These are phyloP conservation scores for Lasioglossum villosulum DNA, from an alignment of 2,888 invertebrate genomes.

Conservation along the genomic window DNA sequence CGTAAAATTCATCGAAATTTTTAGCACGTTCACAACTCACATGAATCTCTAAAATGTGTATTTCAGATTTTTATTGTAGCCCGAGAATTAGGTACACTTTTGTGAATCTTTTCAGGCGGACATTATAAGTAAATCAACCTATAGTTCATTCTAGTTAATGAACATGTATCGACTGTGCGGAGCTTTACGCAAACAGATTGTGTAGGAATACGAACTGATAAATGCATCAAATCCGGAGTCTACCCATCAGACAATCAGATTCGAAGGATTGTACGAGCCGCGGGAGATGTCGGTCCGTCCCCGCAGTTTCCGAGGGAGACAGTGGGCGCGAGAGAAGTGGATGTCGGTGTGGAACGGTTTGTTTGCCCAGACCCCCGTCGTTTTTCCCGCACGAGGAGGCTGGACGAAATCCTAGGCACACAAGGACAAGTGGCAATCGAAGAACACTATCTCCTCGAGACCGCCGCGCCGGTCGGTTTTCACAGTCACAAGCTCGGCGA, in stretches of 20 bases:
- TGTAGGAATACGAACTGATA: background rate
- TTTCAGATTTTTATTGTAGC: no score
- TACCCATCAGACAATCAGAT: background rate
- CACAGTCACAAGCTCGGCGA: slow-evolving; percentile 48
- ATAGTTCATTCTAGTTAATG: background rate
- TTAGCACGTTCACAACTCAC: no score
- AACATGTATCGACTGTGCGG: background rate
- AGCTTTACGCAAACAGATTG: no score
- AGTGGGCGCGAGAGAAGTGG: slow-evolving; percentile 9
- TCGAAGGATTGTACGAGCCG: background rate
- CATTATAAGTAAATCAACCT: background rate
- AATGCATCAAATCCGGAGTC: background rate
- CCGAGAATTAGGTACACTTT: background rate
- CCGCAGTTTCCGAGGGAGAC: slow-evolving; percentile 4
- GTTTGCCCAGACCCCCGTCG: slow-evolving; percentile 64
- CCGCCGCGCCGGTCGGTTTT: slow-evolving; percentile 56
- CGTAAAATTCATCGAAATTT: no score
- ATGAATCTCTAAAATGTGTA: no score
- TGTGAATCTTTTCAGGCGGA: background rate
- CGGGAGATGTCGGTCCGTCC: background rate
- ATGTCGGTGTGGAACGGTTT: slow-evolving; percentile 28
- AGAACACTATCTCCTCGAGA: slow-evolving; percentile 58
- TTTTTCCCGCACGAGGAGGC: slow-evolving; percentile 66
- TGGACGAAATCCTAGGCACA: slow-evolving; percentile 75
- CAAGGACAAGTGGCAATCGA: slow-evolving; percentile 72